Evolutionary conservation across 1,140 invertebrate species (phyloP), one percentile per base, ranked within the genome.

Genomic region (Sinonovacula constricta): DNA sequence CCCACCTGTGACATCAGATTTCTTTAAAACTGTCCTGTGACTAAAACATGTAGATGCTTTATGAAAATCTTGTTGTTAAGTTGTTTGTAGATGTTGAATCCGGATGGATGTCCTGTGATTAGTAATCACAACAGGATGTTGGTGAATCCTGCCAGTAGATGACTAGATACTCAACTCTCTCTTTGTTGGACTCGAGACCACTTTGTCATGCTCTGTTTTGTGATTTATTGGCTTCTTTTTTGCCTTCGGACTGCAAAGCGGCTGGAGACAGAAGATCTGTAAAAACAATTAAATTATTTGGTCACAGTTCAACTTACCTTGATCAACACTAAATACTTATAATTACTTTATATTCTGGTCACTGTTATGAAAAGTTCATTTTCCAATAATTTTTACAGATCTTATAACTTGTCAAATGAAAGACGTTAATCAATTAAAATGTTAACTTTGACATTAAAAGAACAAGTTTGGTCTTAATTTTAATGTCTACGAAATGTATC

Each of bases 201-300:
- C 18, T 10, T 7, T 10, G 12, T 76, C 72, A 76, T 28, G 62
- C 53, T 76, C 72, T 36, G 51, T 3, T 49, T 39, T 76, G 72
- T n/a, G 72, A 57, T 36, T 36, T 28, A 63, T 34, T 15, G 51
- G 62, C 60, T 63, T 75, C 72, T 63, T 75, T 75, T 75, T 75
- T 70, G 68, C 59, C 72, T 65, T 75, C 72, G 49, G 72, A 75
- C 33, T 75, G 60, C 33, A 49, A 39, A 63, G 36, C 10, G 72
- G 72, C 54, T 75, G 72, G 60, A 75, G 72, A 75, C 72, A 75
- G 31, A 75, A 75, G 66, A 75, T 62, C 72, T 75, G 62, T 56
- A 75, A 75, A 28, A 68, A 4, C 22, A 36, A 18, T 12, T 49
- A 30, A 18, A 63, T 12, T 10, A 14, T 57, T 12, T 14, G 22